Base-by-base conservation (phyloP, 2,113 vertebrate species). In the Mesocricetus auratus region DNA sequence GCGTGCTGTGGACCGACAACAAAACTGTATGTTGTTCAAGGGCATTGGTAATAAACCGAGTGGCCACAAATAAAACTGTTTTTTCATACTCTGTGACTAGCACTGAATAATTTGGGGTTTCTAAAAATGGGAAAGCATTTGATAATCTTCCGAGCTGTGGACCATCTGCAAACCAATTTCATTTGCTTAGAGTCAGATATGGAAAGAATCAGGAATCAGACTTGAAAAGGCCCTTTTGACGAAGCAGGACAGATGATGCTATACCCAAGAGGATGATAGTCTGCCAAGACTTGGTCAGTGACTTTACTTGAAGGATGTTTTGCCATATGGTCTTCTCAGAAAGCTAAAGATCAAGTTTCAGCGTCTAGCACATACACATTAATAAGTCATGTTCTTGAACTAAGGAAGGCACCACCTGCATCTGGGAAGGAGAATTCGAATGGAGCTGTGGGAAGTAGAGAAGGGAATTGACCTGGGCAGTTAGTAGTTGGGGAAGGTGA, bases 301-400 rank as follows among this genome's bases (percentile, higher is more conserved):
- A 89, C 89, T 97, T 91, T 93, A 89, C 56, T 92, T 86, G 93
- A 96, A 95, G 97, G 89, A 1, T 60, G 29, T 94, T 96, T 97
- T 97, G 50, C 45, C 91, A 1, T 81, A 73, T 97, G 81, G 64
- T 92, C 42, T 68, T 94, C 36, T 93, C 88, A 90, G 90, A 89
- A 81, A 96, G 68, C n/a, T 88, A 42, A 97, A 47, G 91, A 94
- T 74, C 69, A 0, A n/a, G 47, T 36, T 69, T 87, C 83, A 89
- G 60, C 81, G 91, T 85, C 93, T 86, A 60, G 50, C n/a, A 71
- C 29, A 90, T 69, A 83, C 66, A 22, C 53, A 90, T 94, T 93
- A 97, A 95, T 96, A 97, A 95, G 91, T 92, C 47, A 69, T 93
- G 45, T 85, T 96, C 50, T 86, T 96, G 66, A 73, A 81, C 2